These are phyloP conservation scores for Parazoanthus atlanticus DNA, from an alignment of 92 coral and sea anemone species.

Conservation along the genomic window DNA sequence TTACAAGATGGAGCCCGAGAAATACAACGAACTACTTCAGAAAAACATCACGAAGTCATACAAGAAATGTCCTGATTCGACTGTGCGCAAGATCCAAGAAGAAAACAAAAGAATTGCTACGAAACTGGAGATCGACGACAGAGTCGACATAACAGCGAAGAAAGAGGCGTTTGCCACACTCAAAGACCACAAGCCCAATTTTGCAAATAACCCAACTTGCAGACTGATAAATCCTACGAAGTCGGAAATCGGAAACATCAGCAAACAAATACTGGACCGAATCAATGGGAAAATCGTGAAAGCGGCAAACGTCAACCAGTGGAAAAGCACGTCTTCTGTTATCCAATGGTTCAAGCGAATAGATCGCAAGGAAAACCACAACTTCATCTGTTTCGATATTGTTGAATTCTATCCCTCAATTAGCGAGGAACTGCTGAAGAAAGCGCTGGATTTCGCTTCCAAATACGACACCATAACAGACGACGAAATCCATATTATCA, in stretches of 20 bases:
- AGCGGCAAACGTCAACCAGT: constrained; percentile 27
- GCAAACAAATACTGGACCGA: constrained; percentile 33
- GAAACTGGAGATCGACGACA: not conserved
- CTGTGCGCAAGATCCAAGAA: too few species aligned
- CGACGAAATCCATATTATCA: too few species aligned
- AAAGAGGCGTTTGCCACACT: not conserved
- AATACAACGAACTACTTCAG: not conserved
- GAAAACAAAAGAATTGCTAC: not conserved
- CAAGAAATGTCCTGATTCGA: not conserved
- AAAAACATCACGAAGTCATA: not conserved
- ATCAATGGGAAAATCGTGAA: constrained; percentile 4
- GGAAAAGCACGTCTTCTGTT: constrained; percentile 32
- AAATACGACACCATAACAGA: too few species aligned
- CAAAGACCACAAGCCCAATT: not conserved
- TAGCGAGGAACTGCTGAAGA: too few species aligned
- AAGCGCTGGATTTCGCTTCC: not conserved
- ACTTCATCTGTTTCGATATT: too few species aligned
- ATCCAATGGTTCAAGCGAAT: constrained; percentile 20
- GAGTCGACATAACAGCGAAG: not conserved
- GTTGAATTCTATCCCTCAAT: too few species aligned
- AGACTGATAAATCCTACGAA: constrained; percentile 22
- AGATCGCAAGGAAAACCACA: not conserved
- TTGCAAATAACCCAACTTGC: constrained; percentile 20
- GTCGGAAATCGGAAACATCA: constrained; percentile 34
- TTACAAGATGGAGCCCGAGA: not conserved